Evolutionary conservation across 2,113 vertebrate genomes (phyloP).

Genomic region (Tetrao urogallus): DNA sequence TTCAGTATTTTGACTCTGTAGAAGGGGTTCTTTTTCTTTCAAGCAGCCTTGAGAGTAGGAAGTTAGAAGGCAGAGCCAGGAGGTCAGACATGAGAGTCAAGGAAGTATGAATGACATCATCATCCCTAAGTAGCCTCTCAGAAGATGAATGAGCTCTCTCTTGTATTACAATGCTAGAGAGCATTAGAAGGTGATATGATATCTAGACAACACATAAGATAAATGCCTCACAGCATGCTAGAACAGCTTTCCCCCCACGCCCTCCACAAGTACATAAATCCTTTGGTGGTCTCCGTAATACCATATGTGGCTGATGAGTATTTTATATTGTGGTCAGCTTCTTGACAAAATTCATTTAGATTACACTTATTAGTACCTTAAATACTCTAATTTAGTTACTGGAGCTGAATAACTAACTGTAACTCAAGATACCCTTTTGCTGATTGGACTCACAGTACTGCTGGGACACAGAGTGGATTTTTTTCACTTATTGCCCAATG

Average conservation of each 20-base stretch:
- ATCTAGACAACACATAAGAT: constrained; percentile 76
- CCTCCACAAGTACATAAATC: constrained; percentile 54
- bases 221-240: constrained; percentile 65
- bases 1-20: constrained; percentile 22
- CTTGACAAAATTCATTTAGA: constrained; percentile 48
- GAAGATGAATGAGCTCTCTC: constrained; percentile 75
- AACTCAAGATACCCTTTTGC: not conserved
- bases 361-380: constrained; percentile 35
- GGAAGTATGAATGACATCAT: constrained; percentile 85
- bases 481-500: constrained; percentile 51
- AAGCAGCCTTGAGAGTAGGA: constrained; percentile 58
- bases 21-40: constrained; percentile 6
- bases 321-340: constrained; percentile 39
- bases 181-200: constrained; percentile 82
- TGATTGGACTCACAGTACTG: not conserved
- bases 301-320: constrained; percentile 34
- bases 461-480: not conserved
- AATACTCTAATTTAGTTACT: constrained; percentile 44
- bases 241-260: constrained; percentile 36
- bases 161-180: constrained; percentile 81
- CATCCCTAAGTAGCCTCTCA: constrained; percentile 67
- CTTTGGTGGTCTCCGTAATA: constrained; percentile 48
- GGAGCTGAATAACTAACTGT: not conserved
- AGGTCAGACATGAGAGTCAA: constrained; percentile 66
- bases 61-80: constrained; percentile 56